A percentile compares a stretch with the other conserved stretches of the same genome.
Conservation (phyloP, 1,140 invertebrate species). For the Leptinotarsa defecta region DNA sequence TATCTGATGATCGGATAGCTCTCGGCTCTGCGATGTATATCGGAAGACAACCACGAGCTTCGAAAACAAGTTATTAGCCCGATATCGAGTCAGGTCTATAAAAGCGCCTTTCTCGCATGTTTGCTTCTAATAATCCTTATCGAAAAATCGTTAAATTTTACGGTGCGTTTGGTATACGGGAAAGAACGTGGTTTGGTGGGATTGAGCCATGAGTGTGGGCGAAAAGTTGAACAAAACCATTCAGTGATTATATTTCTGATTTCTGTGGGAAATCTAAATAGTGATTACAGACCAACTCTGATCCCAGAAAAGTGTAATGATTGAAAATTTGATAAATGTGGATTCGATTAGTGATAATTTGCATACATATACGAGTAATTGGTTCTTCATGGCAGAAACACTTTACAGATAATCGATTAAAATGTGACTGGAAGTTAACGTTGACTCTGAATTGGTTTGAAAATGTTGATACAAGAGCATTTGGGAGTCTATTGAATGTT, state of each 20-base stretch:
- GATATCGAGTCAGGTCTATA: constrained; percentile 18
- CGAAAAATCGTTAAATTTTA: constrained; percentile 18
- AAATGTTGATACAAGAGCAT: no score
- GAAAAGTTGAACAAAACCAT: background rate
- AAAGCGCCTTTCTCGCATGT: constrained; percentile 21
- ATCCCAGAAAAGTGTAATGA: no score
- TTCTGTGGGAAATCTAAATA: no score
- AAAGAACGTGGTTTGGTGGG: background rate
- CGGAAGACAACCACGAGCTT: constrained; percentile 27
- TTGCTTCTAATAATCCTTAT: constrained; percentile 25
- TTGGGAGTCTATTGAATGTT: no score
- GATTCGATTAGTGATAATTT: no score
- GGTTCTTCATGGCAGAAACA: no score
- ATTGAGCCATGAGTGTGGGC: background rate
- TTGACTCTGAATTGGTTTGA: no score
- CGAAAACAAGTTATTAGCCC: constrained; percentile 34
- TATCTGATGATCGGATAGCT: constrained; percentile 39
- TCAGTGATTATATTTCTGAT: background rate
- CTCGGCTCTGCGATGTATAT: constrained; percentile 2
- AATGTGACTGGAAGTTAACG: no score
- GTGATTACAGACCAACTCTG: no score
- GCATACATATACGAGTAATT: no score
- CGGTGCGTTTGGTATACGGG: background rate
- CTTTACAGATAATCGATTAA: no score
- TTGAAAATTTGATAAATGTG: no score